Base-by-base conservation (phyloP, 1,140 invertebrate genomes). In the Microvelia longipes region DNA sequence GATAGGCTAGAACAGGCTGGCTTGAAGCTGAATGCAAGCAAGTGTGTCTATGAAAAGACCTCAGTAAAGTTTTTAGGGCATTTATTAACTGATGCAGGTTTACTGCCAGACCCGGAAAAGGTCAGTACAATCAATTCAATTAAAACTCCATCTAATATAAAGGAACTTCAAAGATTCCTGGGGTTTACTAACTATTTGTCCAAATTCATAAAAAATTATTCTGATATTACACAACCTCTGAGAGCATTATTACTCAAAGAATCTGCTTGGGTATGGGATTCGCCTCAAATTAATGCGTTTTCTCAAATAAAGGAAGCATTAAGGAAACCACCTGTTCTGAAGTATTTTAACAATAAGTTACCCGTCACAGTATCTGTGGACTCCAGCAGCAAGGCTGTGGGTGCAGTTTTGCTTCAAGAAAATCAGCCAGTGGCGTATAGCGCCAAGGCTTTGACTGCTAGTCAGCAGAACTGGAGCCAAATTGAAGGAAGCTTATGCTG, bases 381-480 rank as follows among this genome's bases (percentile, higher is more conserved):
- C 35, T 5, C 35, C 19, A 74, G 73, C 28, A 65, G 73, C 28
- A 19, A 73, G 50, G 78, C 76, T 1, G 35, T 80, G 14, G 78
- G 75, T n/a, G 76, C 75, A 19, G 74, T 75, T 15, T 67, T 80
- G 1, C 61, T 77, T 1, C 78, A 82, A 68, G 71, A 73, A 60
- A 68, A 73, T 28, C 66, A 74, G 26, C 77, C 75, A 14, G 71
- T 81, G 13, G 74, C 75, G 14, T 80, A 76, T 74, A 73, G 74
- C 5, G 74, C 71, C 11, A 71, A 73, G 66, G 64, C 74, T 29
- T 70, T 27, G 72, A 73, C 2, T 80, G 79, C 69, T 30, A 74
- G 1, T 73, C 74, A 29, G 19, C 35, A 50, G 19, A 50, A 50
- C 19, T 50, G 35, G 35, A 50, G 35, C 19, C 35, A 50, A 50